Percentiles rank a stretch among this genome's conserved stretches.
Conservation (phyloP, 1,140 invertebrate genomes). For the Heliconius hewitsoni region DNA sequence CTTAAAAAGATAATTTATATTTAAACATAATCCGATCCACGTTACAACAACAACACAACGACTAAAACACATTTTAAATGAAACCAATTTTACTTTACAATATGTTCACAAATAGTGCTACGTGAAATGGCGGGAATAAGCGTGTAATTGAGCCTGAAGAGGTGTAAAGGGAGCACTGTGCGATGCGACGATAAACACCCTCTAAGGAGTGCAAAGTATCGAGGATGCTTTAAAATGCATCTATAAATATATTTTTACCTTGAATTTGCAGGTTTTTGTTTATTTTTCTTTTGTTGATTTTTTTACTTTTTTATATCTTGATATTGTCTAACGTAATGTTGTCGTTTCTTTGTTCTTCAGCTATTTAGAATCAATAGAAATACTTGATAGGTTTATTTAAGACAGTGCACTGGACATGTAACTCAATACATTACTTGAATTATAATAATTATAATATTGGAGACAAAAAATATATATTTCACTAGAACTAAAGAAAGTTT, state of each 20-base stretch:
- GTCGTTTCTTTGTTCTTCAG: no score
- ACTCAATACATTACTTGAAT: no score
- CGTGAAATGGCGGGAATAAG: background rate
- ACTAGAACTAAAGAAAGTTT: no score
- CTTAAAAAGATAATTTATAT: no score
- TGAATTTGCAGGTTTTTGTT: background rate
- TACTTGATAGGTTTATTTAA: no score
- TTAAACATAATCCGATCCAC: no score
- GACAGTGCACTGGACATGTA: no score
- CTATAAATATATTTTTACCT: background rate
- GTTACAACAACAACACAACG: no score
- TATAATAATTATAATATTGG: no score
- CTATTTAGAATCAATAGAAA: no score
- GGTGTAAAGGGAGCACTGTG: conserved; percentile 18
- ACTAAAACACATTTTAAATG: background rate
- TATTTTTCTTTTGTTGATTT: background rate
- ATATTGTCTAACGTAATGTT: no score
- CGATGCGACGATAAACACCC: conserved; percentile 20
- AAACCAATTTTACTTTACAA: background rate
- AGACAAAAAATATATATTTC: no score
- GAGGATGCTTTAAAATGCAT: conserved; percentile 8
- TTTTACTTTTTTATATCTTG: background rate
- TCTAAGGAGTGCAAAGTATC: conserved; percentile 15
- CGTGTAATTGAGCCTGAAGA: conserved; percentile 21
- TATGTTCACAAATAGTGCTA: background rate